A percentile compares a stretch with the other conserved stretches of the same genome.
Evolutionary conservation across 1,140 invertebrate species (phyloP).

Genomic region (Tribolium madens): DNA sequence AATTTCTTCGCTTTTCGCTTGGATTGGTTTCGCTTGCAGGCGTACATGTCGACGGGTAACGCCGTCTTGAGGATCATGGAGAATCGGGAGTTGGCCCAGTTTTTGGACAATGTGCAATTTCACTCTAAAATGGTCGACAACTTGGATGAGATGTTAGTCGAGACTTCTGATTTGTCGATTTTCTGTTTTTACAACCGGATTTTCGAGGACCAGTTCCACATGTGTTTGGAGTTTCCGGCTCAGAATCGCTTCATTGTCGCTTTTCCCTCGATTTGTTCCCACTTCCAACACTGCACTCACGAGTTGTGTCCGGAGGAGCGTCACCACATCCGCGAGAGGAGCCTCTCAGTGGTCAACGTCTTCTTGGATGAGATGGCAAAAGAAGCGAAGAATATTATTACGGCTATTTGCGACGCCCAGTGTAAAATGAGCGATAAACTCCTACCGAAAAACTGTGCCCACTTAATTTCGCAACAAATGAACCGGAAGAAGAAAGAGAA

Average conservation of each 20-base stretch:
- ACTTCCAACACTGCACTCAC: slow-evolving; percentile 98
- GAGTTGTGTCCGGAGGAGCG: slow-evolving; percentile 98
- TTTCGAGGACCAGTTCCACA: slow-evolving; percentile 98
- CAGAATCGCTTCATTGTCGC: slow-evolving; percentile 98
- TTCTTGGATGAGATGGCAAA: slow-evolving; percentile 99
- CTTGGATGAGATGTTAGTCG: slow-evolving; percentile 96
- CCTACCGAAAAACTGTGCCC: slow-evolving; percentile 94
- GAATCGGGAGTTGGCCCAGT: slow-evolving; percentile 87
- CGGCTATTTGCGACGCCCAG: slow-evolving; percentile 97
- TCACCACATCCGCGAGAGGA: slow-evolving; percentile 95
- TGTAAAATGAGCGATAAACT: slow-evolving; percentile 94
- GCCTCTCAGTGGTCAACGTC: slow-evolving; percentile 96
- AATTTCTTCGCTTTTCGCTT: slow-evolving; percentile 92
- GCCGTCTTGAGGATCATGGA: slow-evolving; percentile 87
- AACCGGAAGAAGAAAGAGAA: slow-evolving; percentile 95
- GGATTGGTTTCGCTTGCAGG: slow-evolving; percentile 98
- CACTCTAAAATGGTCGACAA: slow-evolving; percentile 99
- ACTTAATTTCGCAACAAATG: slow-evolving; percentile 86
- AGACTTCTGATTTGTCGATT: slow-evolving; percentile 96
- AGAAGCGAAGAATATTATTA: slow-evolving; percentile 98
- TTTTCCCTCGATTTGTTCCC: slow-evolving; percentile 97
- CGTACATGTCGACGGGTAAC: slow-evolving; percentile 90
- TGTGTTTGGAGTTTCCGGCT: slow-evolving; percentile 98
- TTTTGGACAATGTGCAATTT: slow-evolving; percentile 96
- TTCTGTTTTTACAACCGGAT: slow-evolving; percentile 98